These are phyloP conservation scores for Drosophila mulleri DNA, from an alignment of 2,888 invertebrate species.

Conservation along the genomic window DNA sequence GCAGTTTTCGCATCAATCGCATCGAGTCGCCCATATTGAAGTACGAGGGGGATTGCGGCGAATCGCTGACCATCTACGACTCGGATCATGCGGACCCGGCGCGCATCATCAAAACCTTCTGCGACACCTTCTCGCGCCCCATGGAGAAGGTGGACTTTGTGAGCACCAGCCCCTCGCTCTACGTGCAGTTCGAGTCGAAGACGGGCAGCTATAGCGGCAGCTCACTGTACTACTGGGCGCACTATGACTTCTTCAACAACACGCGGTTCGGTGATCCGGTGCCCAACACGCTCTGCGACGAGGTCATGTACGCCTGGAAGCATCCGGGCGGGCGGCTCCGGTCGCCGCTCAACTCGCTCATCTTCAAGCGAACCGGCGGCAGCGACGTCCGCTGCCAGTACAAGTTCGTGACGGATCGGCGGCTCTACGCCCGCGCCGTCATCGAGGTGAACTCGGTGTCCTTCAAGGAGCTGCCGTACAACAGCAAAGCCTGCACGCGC, in stretches of 20 bases:
- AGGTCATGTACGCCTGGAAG: constrained; percentile 94
- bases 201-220: constrained; percentile 97
- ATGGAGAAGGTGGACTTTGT: constrained; percentile 97
- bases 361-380: constrained; percentile 92
- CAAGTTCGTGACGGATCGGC: constrained; percentile 92
- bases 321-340: constrained; percentile 90
- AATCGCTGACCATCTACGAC: constrained; percentile 95
- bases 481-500: constrained; percentile 92
- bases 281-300: constrained; percentile 93
- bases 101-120: constrained; percentile 96
- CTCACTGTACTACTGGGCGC: constrained; percentile 97
- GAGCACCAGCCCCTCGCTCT: constrained; percentile 93
- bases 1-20: constrained; percentile 93
- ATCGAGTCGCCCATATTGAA: constrained; percentile 95
- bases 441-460: constrained; percentile 90
- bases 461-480: constrained; percentile 93
- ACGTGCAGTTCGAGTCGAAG: constrained; percentile 95
- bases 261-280: constrained; percentile 94
- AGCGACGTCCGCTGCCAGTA: constrained; percentile 93
- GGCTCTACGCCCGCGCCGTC: constrained; percentile 92
- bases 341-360: constrained; percentile 94
- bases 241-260: constrained; percentile 97
- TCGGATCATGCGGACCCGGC: constrained; percentile 95
- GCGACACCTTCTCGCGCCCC: constrained; percentile 96
- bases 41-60: constrained; percentile 95